Evolutionary conservation across 2,888 invertebrate species (phyloP).

Genomic region (Coremacera marginata): DNA sequence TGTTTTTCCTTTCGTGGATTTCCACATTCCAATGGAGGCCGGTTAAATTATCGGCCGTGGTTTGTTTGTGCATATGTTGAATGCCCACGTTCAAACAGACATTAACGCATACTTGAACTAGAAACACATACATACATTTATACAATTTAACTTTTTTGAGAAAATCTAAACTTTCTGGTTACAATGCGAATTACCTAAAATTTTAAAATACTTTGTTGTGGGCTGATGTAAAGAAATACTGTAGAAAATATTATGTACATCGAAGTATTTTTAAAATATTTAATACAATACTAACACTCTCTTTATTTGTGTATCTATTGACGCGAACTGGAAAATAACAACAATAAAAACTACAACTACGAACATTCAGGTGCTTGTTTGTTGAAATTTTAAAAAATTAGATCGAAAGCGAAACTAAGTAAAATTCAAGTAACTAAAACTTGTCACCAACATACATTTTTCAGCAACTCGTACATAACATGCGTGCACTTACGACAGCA

Average conservation of each 20-base stretch:
- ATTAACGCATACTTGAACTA: not conserved
- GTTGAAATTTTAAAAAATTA: not conserved
- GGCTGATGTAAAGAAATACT: no score
- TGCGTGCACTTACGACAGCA: constrained; percentile 10
- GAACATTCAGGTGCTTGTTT: not conserved
- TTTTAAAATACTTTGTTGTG: no score
- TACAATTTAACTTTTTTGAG: not conserved
- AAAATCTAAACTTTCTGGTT: no score
- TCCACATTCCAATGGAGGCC: constrained; percentile 40
- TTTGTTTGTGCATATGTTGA: constrained; percentile 10
- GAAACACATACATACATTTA: not conserved
- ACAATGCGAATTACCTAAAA: no score
- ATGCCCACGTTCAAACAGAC: not conserved
- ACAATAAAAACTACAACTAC: no score
- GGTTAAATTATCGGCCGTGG: constrained; percentile 33
- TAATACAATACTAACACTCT: no score
- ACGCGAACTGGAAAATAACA: not conserved
- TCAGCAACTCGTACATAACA: constrained; percentile 2
- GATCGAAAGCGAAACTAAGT: not conserved
- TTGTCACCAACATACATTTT: constrained; percentile 14
- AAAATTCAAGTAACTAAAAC: not conserved
- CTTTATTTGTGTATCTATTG: not conserved
- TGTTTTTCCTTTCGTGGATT: not conserved
- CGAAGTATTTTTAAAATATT: no score
- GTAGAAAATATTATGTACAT: no score